A percentile compares a stretch with the other conserved stretches of the same genome.
Conservation (phyloP, 2,113 vertebrate species). For the Herpetotheres cachinnans region DNA sequence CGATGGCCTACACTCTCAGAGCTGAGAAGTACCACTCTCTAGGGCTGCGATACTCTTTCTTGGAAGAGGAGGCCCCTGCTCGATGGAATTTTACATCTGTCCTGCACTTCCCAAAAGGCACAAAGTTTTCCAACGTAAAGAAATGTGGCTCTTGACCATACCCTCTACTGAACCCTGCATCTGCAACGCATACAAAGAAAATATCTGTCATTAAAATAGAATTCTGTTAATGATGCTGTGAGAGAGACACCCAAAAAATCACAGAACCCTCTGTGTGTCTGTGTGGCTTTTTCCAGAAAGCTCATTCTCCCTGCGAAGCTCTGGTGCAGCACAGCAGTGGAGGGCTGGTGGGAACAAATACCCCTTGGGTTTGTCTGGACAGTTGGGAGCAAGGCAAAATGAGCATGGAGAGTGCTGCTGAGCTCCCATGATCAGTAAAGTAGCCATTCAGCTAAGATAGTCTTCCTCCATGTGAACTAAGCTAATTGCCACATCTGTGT, state of each 20-base stretch:
- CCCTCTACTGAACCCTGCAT: neutral
- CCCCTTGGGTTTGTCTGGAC: neutral
- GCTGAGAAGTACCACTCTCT: neutral
- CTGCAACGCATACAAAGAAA: neutral
- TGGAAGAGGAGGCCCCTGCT: neutral
- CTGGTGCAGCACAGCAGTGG: neutral
- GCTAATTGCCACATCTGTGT: neutral
- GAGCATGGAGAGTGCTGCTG: neutral
- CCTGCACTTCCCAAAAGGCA: neutral
- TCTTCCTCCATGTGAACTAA: neutral
- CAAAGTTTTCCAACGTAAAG: accelerated
- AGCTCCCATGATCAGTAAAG: neutral
- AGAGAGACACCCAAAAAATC: neutral
- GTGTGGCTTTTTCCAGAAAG: neutral
- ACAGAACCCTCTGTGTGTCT: neutral
- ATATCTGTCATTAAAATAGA: neutral
- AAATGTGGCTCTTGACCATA: neutral
- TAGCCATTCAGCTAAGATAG: neutral
- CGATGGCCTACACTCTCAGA: neutral
- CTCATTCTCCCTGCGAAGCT: neutral
- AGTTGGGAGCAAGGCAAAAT: neutral
- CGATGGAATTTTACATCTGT: neutral
- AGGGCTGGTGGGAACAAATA: neutral
- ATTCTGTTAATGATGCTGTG: neutral
- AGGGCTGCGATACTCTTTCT: neutral